Base-by-base conservation (phyloP, 2,797 vertebrate species). In the Anabacerthia variegaticeps region DNA sequence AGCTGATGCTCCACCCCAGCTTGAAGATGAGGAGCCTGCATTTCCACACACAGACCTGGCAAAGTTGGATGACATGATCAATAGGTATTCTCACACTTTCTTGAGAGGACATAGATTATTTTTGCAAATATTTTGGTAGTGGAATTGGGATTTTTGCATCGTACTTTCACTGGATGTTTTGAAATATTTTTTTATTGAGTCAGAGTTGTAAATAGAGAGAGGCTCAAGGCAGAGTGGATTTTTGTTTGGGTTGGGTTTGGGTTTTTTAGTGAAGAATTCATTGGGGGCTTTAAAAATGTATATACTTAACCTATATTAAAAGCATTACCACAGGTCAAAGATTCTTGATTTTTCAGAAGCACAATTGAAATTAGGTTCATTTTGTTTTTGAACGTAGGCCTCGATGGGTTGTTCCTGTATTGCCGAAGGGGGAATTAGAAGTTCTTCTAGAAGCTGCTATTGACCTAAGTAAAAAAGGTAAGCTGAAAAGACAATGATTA, bases 381-480 rank as follows among this genome's bases (percentile, higher is more conserved):
- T 93, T 54, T 88, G 49, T 73, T 94, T 93, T 94, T 85, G 19
- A 76, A 87, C 82, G 27, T 81, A 99, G 99, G 98, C 99, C 99
- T 98, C 99, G 99, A 97, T 99, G 99, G 99, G 99, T 99, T 94
- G 99, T 99, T 98, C 99, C 99, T 98, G 99, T 99, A 97, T 98
- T 99, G 98, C 99, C 99, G 97, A 99, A 99, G 98, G 99, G 99
- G 98, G 99, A 99, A 98, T 98, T 99, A 98, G 99, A 99, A 99
- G 99, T 99, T 98, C 99, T 99, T 98, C 98, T 99, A 98, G 99
- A 99, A 99, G 99, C 99, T 98, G 99, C 99, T 98, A 99, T 99
- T 97, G 99, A 99, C 98, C 99, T 99, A 98, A 99, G 99, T 99
- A 99, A 99, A 99, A 99, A 99, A 99, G 99, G 99, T 99, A 98